A percentile compares a stretch with the other conserved stretches of the same genome.
These are phyloP conservation scores for Probaryconus sp. DNA, from an alignment of 1,140 invertebrate species.

Conservation along the genomic window DNA sequence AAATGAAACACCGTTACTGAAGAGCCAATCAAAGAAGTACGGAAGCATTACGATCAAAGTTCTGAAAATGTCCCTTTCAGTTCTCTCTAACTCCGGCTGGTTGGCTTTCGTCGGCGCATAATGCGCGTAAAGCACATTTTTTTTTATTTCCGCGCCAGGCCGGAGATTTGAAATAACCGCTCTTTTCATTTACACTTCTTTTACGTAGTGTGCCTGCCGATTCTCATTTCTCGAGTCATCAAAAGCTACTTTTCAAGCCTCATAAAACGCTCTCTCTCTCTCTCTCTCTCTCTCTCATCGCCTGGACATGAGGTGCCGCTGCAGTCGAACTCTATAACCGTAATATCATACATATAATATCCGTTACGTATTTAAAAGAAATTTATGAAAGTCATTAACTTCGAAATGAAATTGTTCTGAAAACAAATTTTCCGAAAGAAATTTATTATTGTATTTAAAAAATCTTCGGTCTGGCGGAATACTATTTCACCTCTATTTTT, in stretches of 20 bases:
- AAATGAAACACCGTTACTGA: slow-evolving; percentile 45
- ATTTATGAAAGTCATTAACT: too few species aligned
- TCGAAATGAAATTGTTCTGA: too few species aligned
- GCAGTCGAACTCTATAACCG: too few species aligned
- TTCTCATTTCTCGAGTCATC: neutral
- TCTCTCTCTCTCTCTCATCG: too few species aligned
- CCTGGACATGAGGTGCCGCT: too few species aligned
- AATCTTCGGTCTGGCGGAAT: too few species aligned
- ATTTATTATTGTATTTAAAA: too few species aligned
- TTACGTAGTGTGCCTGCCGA: slow-evolving; percentile 33
- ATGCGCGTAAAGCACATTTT: slow-evolving; percentile 16
- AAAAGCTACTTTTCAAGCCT: neutral
- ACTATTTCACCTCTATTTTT: too few species aligned
- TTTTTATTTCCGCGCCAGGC: slow-evolving; percentile 34
- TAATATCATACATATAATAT: too few species aligned
- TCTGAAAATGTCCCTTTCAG: slow-evolving; percentile 47
- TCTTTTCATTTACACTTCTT: slow-evolving; percentile 45
- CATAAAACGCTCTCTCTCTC: neutral
- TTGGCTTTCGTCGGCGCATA: slow-evolving; percentile 26
- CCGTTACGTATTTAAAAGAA: too few species aligned
- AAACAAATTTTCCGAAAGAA: too few species aligned
- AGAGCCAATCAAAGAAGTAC: slow-evolving; percentile 49
- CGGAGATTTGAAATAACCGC: slow-evolving; percentile 39
- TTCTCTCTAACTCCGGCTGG: too few species aligned
- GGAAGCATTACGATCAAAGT: slow-evolving; percentile 44